Conservation (phyloP, 2,113 vertebrate genomes). For the Phocoena phocoena region DNA sequence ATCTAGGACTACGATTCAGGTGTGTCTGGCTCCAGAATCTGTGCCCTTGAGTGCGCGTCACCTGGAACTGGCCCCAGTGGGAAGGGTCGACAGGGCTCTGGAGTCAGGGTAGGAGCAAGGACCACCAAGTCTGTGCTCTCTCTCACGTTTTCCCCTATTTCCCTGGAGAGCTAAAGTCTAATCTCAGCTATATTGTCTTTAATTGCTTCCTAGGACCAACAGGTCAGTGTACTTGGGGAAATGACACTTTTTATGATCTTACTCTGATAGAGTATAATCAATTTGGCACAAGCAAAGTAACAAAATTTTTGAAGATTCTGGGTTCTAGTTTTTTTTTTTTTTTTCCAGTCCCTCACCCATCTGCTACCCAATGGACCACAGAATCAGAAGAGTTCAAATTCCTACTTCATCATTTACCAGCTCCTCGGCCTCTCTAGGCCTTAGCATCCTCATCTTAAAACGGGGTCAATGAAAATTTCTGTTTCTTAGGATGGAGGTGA, state of each 20-base stretch:
- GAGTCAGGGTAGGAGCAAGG: neutral
- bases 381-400: neutral
- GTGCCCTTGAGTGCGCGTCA: neutral
- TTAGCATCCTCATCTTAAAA: neutral
- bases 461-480: neutral
- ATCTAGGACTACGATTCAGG: neutral
- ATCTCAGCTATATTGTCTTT: neutral
- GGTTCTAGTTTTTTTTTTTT: neutral
- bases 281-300: neutral
- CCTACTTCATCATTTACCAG: neutral
- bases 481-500: neutral
- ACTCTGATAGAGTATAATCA: neutral
- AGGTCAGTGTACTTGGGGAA: neutral
- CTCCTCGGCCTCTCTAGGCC: neutral
- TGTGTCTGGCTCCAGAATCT: neutral
- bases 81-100: neutral
- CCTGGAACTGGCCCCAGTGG: neutral
- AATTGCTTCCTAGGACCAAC: neutral
- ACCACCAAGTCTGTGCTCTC: neutral
- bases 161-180: neutral
- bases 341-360: neutral
- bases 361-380: neutral
- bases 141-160: neutral
- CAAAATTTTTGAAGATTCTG: neutral
- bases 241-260: neutral